A percentile compares a stretch with the other conserved stretches of the same genome.
phyloP scores from a whole-genome alignment of 2,797 vertebrate species.

The Mormyrops attenuatus region DNA sequence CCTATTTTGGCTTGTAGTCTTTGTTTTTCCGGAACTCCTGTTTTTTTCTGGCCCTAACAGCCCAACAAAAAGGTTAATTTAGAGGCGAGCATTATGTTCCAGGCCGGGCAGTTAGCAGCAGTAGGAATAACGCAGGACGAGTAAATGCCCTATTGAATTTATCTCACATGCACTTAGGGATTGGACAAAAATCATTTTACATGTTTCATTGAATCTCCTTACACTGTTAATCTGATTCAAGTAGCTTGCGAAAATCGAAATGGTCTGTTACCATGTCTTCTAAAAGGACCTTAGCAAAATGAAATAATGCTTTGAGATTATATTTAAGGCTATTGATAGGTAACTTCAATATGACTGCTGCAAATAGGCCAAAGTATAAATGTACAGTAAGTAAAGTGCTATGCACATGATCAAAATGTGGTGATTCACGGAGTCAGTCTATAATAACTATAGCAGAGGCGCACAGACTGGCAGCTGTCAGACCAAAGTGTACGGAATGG shows the following conservation, averaged over 20 bases:
- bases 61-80: background rate
- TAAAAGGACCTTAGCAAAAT: background rate
- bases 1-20: background rate
- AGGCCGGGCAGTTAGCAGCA: background rate
- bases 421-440: background rate
- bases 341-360: background rate
- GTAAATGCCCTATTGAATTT: slow-evolving; percentile 54
- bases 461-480: background rate
- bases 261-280: slow-evolving; percentile 22
- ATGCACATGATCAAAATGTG: background rate
- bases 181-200: slow-evolving; percentile 52
- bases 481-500: background rate
- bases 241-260: slow-evolving; percentile 47
- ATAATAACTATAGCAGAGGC: background rate
- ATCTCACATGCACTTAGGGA: slow-evolving; percentile 40
- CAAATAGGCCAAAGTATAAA: background rate
- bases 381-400: background rate
- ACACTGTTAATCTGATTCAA: slow-evolving; percentile 43
- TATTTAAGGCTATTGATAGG: background rate
- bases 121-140: slow-evolving; percentile 28
- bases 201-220: slow-evolving; percentile 50
- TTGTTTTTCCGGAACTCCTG: background rate
- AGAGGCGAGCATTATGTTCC: background rate
- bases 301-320: background rate
- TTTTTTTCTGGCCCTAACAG: background rate